phyloP scores from a whole-genome alignment of 2,888 invertebrate species.

The Drosophila monieri region DNA sequence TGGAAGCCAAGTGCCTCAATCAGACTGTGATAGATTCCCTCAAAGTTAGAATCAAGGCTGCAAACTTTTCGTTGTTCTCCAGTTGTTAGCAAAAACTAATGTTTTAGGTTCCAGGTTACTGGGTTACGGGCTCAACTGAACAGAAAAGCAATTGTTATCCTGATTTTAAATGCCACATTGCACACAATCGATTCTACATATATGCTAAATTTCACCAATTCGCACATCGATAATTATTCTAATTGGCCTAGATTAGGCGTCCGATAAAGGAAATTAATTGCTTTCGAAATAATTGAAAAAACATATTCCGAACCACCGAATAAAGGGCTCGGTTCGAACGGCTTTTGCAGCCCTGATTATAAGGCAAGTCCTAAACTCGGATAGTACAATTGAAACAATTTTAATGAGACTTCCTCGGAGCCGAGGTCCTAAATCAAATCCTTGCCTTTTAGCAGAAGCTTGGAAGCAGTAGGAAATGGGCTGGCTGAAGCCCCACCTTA shows the following conservation, averaged over 20 bases:
- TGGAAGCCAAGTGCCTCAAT: slow-evolving; percentile 63
- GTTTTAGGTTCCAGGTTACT: not conserved
- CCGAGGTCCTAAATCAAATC: not conserved
- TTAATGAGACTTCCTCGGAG: not conserved
- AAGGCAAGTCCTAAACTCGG: slow-evolving; percentile 1
- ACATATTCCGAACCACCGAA: slow-evolving; percentile 10
- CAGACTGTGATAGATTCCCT: slow-evolving; percentile 33
- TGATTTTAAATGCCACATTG: not conserved
- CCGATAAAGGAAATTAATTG: not conserved
- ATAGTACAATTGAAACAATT: not conserved
- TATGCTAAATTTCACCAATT: not conserved
- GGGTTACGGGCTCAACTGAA: not conserved
- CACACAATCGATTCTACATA: not conserved
- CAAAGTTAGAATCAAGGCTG: slow-evolving; percentile 32
- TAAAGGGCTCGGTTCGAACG: slow-evolving; percentile 2
- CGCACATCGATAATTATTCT: not conserved
- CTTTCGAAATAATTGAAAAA: not conserved
- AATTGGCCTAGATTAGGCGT: not conserved
- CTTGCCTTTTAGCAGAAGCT: slow-evolving; percentile 34
- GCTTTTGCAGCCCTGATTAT: slow-evolving; percentile 24
- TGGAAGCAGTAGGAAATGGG: slow-evolving; percentile 60
- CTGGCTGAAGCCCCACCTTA: slow-evolving; percentile 45
- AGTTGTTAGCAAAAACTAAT: not conserved
- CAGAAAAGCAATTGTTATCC: not conserved
- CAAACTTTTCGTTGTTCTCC: slow-evolving; percentile 21